A percentile compares a stretch with the other conserved stretches of the same genome.
Conservation (phyloP, 2,797 vertebrate species). For the Schizothorax lantsangensis region DNA sequence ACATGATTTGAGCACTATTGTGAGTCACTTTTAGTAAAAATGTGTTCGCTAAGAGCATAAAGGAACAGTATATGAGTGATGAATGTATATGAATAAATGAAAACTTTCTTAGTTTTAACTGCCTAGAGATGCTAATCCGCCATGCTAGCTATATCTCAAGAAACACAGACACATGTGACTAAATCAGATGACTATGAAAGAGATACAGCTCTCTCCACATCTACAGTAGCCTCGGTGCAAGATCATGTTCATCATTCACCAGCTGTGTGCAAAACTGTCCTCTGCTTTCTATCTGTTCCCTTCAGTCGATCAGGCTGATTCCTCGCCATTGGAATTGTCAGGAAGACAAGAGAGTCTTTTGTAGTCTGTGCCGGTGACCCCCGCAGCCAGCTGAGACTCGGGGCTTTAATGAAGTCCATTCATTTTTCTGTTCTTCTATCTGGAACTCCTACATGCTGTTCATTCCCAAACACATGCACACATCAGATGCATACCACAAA, state of each 20-base stretch:
- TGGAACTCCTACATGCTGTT: conserved; percentile 29
- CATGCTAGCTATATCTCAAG: background rate
- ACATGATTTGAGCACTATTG: background rate
- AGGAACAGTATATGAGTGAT: background rate
- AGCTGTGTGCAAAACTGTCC: background rate
- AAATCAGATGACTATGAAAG: background rate
- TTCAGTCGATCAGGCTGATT: background rate
- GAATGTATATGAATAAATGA: background rate
- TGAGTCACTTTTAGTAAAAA: background rate
- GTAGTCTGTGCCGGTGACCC: conserved; percentile 46
- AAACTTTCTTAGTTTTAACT: background rate
- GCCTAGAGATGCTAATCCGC: background rate
- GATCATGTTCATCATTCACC: background rate
- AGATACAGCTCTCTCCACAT: background rate
- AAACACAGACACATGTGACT: background rate
- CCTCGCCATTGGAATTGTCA: conserved; percentile 20
- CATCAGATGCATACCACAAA: conserved; percentile 21
- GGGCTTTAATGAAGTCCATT: conserved; percentile 48
- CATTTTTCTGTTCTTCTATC: conserved; percentile 21
- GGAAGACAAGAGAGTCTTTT: conserved; percentile 55
- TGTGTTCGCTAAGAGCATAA: background rate
- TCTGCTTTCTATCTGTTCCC: conserved; percentile 23
- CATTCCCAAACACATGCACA: conserved; percentile 25
- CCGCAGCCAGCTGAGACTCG: conserved; percentile 28
- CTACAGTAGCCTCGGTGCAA: background rate